phyloP scores from a whole-genome alignment of 2,888 invertebrate genomes.

The Ichneumoninae sp. region DNA sequence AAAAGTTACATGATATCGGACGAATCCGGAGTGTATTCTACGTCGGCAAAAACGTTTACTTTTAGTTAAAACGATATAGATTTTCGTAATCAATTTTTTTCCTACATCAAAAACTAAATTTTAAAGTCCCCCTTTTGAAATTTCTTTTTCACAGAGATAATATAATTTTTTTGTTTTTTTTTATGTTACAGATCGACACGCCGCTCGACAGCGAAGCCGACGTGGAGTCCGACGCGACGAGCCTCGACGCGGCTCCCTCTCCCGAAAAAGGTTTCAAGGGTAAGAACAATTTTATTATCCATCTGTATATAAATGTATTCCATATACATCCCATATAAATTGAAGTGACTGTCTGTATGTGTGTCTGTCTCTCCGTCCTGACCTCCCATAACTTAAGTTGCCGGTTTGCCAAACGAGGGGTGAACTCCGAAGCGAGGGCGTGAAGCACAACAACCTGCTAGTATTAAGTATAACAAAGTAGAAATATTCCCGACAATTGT shows the following conservation, averaged over 20 bases:
- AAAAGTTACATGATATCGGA: too few species aligned
- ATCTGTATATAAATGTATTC: too few species aligned
- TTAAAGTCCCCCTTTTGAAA: too few species aligned
- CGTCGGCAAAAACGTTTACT: too few species aligned
- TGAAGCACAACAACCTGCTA: background rate
- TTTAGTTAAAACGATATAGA: background rate
- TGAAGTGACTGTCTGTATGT: background rate
- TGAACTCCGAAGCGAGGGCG: background rate
- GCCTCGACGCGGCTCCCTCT: constrained; percentile 75
- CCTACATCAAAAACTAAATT: too few species aligned
- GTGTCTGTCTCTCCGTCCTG: background rate
- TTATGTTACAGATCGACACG: constrained; percentile 79
- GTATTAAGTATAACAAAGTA: background rate
- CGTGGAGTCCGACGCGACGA: constrained; percentile 77
- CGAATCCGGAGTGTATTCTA: too few species aligned
- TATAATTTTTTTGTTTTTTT: background rate
- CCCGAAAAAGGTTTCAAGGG: constrained; percentile 83
- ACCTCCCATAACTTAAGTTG: background rate
- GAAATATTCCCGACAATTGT: constrained; percentile 9
- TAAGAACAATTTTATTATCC: constrained; percentile 69
- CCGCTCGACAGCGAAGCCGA: constrained; percentile 80
- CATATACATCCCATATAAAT: background rate
- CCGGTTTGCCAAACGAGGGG: background rate
- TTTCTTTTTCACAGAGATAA: too few species aligned
- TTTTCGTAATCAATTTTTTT: constrained; percentile 2